These are phyloP conservation scores for Arrhopalites spinosus DNA, from an alignment of 2,888 invertebrate genomes.

Conservation along the genomic window DNA sequence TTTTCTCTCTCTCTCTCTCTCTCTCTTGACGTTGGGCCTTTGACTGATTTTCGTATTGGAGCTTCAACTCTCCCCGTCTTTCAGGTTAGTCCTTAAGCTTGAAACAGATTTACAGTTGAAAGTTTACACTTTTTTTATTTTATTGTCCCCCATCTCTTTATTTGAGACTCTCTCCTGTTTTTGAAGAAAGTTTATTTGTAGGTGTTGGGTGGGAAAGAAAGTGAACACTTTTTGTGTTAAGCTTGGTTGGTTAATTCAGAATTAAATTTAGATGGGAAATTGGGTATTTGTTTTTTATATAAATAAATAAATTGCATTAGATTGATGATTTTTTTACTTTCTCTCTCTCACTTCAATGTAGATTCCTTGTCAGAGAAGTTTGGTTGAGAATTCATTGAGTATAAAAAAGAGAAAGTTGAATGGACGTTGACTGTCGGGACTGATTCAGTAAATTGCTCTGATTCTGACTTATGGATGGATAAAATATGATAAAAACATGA, in stretches of 20 bases:
- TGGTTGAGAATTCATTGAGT: no score
- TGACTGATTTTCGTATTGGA: neutral
- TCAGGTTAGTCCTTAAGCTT: neutral
- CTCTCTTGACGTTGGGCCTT: neutral
- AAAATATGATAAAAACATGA: no score
- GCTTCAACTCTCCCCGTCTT: neutral
- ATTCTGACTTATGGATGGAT: no score
- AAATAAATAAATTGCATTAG: no score
- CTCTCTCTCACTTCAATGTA: neutral
- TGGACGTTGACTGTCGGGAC: no score
- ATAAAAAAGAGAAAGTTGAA: no score
- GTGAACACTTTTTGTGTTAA: no score
- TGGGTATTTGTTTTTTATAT: neutral
- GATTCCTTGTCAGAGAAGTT: no score
- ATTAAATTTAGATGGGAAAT: neutral
- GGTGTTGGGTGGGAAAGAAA: neutral
- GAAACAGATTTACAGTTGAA: neutral
- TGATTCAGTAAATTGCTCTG: no score
- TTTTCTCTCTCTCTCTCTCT: no score
- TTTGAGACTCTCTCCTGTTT: neutral
- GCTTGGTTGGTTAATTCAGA: neutral
- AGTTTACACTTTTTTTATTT: neutral
- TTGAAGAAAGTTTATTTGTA: neutral
- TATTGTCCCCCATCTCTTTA: neutral
- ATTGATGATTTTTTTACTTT: neutral